phyloP scores from a whole-genome alignment of 2,113 vertebrate genomes.

The Propithecus coquereli region DNA sequence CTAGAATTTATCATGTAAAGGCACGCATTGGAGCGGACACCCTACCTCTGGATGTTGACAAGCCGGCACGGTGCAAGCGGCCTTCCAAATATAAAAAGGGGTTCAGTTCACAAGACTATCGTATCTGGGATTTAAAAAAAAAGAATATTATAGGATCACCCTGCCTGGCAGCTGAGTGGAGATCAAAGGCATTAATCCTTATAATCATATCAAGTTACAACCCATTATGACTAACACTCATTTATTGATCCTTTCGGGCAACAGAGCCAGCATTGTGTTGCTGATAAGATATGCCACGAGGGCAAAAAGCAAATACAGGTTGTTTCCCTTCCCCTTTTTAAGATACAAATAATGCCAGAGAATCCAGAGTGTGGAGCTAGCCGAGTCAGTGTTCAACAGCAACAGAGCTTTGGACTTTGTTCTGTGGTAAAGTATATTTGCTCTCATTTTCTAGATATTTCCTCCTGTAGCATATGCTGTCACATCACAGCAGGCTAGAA shows the following conservation, averaged over 20 bases:
- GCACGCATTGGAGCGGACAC: background rate
- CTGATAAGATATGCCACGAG: background rate
- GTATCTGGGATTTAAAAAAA: conserved; percentile 40
- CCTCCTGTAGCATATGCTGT: background rate
- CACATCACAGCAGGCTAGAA: background rate
- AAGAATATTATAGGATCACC: conserved; percentile 37
- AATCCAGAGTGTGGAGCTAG: background rate
- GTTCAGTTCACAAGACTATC: conserved; percentile 46
- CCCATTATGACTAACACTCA: conserved; percentile 25
- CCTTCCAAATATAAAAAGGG: conserved; percentile 19
- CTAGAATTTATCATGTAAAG: background rate
- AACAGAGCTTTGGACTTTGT: background rate
- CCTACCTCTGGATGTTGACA: conserved; percentile 26
- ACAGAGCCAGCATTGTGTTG: background rate
- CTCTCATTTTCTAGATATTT: conserved; percentile 10
- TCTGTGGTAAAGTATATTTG: background rate
- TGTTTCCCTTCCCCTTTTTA: background rate
- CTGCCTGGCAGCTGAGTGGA: conserved; percentile 28
- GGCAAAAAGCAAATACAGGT: background rate
- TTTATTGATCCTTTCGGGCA: conserved; percentile 37
- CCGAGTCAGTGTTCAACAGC: background rate
- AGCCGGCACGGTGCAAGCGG: background rate
- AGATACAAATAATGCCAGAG: background rate
- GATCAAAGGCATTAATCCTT: conserved; percentile 56
- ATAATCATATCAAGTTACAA: background rate